Evolutionary conservation across 2,113 vertebrate genomes (phyloP).

Genomic region (Empidonax traillii): DNA sequence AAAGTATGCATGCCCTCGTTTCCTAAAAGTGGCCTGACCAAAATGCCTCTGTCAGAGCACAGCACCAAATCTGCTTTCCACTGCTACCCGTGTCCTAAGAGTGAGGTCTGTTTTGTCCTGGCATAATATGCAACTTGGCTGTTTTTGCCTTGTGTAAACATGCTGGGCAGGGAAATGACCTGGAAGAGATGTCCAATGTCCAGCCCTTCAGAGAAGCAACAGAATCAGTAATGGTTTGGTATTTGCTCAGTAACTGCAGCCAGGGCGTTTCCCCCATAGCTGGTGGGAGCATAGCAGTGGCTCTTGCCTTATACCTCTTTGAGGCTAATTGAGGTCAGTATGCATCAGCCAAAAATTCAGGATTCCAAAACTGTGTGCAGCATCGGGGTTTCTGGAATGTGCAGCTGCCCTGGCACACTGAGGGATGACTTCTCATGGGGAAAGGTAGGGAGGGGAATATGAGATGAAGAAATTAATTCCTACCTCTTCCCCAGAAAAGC

Average conservation of each 20-base stretch:
- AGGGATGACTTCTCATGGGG: not conserved
- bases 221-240: not conserved
- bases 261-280: not conserved
- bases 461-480: not conserved
- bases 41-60: not conserved
- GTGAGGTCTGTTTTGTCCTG: not conserved
- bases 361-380: not conserved
- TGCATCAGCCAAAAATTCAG: not conserved
- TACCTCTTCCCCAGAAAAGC: not conserved
- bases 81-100: not conserved
- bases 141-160: not conserved
- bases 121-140: not conserved
- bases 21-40: not conserved
- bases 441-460: not conserved
- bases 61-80: not conserved
- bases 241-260: not conserved
- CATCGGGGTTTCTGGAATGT: not conserved
- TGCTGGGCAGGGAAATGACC: not conserved
- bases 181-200: not conserved
- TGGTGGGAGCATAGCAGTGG: not conserved
- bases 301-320: not conserved
- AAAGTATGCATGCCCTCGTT: not conserved
- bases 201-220: not conserved
- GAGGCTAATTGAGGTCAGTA: not conserved
- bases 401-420: constrained; percentile 1